Evolutionary conservation across 2,113 vertebrate genomes (phyloP).

Genomic region (Spheniscus mendiculus): DNA sequence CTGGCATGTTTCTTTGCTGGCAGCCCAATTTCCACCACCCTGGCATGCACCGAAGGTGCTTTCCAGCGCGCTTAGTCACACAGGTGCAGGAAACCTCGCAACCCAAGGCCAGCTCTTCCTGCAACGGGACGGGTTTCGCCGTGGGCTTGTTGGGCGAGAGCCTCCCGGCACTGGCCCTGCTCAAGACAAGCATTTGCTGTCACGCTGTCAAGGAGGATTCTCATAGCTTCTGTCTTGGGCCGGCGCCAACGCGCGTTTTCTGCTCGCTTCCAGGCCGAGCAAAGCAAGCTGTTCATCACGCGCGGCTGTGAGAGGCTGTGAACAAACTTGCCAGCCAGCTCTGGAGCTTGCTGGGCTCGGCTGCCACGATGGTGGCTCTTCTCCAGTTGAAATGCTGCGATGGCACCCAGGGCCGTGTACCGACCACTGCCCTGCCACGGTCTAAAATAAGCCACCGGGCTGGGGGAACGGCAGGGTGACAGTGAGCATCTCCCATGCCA

Average conservation of each 20-base stretch:
- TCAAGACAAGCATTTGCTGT: neutral
- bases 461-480: neutral
- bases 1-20: neutral
- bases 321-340: neutral
- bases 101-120: neutral
- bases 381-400: accelerated
- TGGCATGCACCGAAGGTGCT: neutral
- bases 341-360: neutral
- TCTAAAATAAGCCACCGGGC: neutral
- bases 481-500: accelerated
- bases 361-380: accelerated
- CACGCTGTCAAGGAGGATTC: neutral
- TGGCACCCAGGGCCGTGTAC: neutral
- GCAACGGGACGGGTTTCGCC: accelerated
- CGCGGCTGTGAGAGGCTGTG: neutral
- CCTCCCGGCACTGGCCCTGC: neutral
- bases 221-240: conserved; percentile 33
- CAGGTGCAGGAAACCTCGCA: neutral
- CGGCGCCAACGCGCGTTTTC: accelerated
- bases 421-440: accelerated
- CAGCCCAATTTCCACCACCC: neutral
- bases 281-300: neutral
- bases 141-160: neutral
- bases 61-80: neutral
- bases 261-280: neutral